These are phyloP conservation scores for Drosophila meridionalis DNA, from an alignment of 2,888 invertebrate species.

Conservation along the genomic window DNA sequence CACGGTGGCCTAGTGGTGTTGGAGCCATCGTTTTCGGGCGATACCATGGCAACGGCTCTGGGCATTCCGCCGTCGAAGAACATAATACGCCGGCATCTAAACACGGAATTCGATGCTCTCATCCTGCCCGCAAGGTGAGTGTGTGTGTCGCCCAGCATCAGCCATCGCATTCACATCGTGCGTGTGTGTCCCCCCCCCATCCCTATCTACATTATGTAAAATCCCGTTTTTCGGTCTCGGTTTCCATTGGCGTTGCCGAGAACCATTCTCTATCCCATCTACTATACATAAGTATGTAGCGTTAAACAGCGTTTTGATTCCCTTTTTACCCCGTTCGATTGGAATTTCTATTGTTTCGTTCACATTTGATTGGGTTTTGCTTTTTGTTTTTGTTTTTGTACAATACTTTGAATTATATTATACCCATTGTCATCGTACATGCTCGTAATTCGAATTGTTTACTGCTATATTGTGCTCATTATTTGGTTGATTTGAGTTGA, in stretches of 20 bases:
- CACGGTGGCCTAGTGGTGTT: constrained; percentile 97
- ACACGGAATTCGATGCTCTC: constrained; percentile 95
- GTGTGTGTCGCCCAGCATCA: background rate
- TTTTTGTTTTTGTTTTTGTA: constrained; percentile 3
- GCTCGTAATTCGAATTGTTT: constrained; percentile 29
- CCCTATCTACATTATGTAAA: background rate
- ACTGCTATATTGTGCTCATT: constrained; percentile 18
- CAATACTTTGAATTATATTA: constrained; percentile 29
- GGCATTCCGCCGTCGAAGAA: constrained; percentile 97
- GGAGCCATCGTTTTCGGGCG: constrained; percentile 97
- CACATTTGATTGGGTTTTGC: constrained; percentile 39
- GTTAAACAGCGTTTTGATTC: constrained; percentile 69
- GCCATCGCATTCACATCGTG: constrained; percentile 6
- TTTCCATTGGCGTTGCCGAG: background rate
- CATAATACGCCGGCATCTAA: constrained; percentile 95
- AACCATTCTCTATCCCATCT: constrained; percentile 14
- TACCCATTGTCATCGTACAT: constrained; percentile 31
- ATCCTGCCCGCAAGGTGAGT: constrained; percentile 95
- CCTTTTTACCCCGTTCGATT: constrained; percentile 38
- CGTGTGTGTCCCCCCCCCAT: constrained; percentile 14
- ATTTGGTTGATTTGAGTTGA: constrained; percentile 11
- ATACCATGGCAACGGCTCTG: constrained; percentile 96
- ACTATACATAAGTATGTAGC: constrained; percentile 57
- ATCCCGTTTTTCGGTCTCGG: constrained; percentile 10
- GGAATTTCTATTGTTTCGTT: constrained; percentile 50